A percentile compares a stretch with the other conserved stretches of the same genome.
Evolutionary conservation across 2,888 invertebrate species (phyloP).

Genomic region (Tryphoninae sp.): DNA sequence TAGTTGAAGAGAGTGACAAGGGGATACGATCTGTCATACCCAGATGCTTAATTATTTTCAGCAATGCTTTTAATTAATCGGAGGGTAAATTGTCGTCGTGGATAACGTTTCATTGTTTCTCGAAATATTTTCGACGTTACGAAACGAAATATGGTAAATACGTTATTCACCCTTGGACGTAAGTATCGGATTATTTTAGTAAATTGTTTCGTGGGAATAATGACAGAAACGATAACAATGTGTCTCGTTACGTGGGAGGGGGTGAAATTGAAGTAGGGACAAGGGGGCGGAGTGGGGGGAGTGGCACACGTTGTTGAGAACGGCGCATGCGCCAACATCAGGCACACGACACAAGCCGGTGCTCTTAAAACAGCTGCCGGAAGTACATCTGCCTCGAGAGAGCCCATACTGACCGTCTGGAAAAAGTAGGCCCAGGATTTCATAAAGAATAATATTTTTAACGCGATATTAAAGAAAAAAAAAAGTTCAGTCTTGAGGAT

Average conservation of each 20-base stretch:
- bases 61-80: conserved; percentile 20
- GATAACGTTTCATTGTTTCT: neutral
- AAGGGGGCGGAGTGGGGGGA: conserved; percentile 18
- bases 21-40: conserved; percentile 4
- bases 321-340: conserved; percentile 75
- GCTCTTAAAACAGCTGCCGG: conserved; percentile 77
- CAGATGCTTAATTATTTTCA: conserved; percentile 32
- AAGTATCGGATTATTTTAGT: conserved; percentile 3
- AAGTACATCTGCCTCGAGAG: conserved; percentile 77
- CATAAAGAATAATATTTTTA: neutral
- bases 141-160: neutral
- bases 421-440: conserved; percentile 47
- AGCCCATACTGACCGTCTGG: conserved; percentile 54
- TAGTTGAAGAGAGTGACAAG: neutral
- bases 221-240: conserved; percentile 25
- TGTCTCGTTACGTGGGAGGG: conserved; percentile 21
- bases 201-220: conserved; percentile 31
- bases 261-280: conserved; percentile 11
- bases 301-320: conserved; percentile 16
- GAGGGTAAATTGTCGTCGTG: neutral
- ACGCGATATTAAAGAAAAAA: neutral
- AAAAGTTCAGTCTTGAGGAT: neutral
- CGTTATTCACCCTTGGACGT: neutral
- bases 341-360: conserved; percentile 72
- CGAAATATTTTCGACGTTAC: neutral